Conservation (phyloP, 1,140 invertebrate species). For the Neodiprion fabricii region DNA sequence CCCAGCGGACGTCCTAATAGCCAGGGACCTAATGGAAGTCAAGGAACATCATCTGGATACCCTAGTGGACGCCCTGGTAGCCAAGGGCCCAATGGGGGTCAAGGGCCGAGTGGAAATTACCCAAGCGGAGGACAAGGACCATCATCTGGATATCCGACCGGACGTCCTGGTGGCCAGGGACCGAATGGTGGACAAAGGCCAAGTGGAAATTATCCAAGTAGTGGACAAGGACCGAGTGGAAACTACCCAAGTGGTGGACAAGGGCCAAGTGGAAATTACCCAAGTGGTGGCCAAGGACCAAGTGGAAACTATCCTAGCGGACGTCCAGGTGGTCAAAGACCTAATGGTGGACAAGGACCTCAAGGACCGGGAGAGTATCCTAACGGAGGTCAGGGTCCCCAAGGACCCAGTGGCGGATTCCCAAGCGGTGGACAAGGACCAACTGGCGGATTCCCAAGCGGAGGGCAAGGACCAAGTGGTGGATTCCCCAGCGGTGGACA, state of each 20-base stretch:
- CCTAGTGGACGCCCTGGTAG: slow-evolving; percentile 43
- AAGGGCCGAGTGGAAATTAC: slow-evolving; percentile 28
- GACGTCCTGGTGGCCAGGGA: slow-evolving; percentile 33
- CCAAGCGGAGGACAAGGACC: slow-evolving; percentile 31
- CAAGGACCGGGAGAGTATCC: slow-evolving; percentile 16
- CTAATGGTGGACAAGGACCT: slow-evolving; percentile 34
- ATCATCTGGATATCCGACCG: slow-evolving; percentile 44
- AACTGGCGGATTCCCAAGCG: slow-evolving; percentile 18
- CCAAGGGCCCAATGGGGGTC: slow-evolving; percentile 29
- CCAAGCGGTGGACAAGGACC: slow-evolving; percentile 30
- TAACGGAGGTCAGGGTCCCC: slow-evolving; percentile 31
- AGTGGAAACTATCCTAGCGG: slow-evolving; percentile 33
- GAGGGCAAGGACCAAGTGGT: slow-evolving; percentile 37
- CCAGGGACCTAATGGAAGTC: slow-evolving; percentile 38
- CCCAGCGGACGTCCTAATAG: slow-evolving; percentile 1
- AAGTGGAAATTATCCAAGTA: slow-evolving; percentile 23
- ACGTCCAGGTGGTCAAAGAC: slow-evolving; percentile 30
- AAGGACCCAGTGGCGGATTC: slow-evolving; percentile 37
- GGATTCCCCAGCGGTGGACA: slow-evolving; percentile 34
- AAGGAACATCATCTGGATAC: slow-evolving; percentile 41
- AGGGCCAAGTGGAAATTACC: slow-evolving; percentile 16
- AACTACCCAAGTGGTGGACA: slow-evolving; percentile 24
- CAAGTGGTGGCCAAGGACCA: slow-evolving; percentile 30
- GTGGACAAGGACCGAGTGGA: slow-evolving; percentile 19
- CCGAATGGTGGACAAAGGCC: slow-evolving; percentile 34